A percentile compares a stretch with the other conserved stretches of the same genome.
Conservation (phyloP, 2,888 invertebrate species). For the Pomacea canaliculata region DNA sequence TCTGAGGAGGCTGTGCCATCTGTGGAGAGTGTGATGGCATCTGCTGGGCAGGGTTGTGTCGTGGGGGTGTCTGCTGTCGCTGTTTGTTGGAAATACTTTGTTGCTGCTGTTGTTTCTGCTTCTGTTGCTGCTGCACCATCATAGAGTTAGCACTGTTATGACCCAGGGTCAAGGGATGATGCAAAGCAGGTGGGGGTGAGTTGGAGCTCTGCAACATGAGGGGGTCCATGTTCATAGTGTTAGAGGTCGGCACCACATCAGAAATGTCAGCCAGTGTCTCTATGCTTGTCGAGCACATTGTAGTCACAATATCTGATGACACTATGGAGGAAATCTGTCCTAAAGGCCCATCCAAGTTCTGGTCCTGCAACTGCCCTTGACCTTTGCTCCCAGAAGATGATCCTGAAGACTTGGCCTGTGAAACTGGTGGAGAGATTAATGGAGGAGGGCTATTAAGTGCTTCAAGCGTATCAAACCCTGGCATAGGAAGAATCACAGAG, state of each 20-base stretch:
- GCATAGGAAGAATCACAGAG: slow-evolving; percentile 23
- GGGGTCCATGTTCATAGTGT: not conserved
- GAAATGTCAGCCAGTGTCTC: slow-evolving; percentile 24
- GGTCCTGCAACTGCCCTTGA: not conserved
- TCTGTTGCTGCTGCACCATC: not conserved
- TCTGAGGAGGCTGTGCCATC: slow-evolving; percentile 15
- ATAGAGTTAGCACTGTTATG: not conserved
- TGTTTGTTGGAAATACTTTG: not conserved
- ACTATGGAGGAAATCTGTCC: not conserved
- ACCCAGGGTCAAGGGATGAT: slow-evolving; percentile 5
- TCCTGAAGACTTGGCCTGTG: not conserved
- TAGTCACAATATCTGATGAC: slow-evolving; percentile 17
- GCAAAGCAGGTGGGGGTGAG: slow-evolving; percentile 10
- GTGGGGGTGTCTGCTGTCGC: slow-evolving; percentile 11
- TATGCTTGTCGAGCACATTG: slow-evolving; percentile 24
- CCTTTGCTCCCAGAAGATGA: not conserved
- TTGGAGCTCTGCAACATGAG: slow-evolving; percentile 13
- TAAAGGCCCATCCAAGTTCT: not conserved
- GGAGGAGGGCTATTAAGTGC: slow-evolving; percentile 18
- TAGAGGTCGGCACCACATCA: slow-evolving; percentile 2
- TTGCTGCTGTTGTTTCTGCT: slow-evolving; percentile 3
- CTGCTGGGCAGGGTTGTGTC: slow-evolving; percentile 8
- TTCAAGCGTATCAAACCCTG: slow-evolving; percentile 22
- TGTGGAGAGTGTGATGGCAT: slow-evolving; percentile 6
- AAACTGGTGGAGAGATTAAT: slow-evolving; percentile 7